Base-by-base conservation (phyloP, 2,797 vertebrate genomes). In the Karalla daura region DNA sequence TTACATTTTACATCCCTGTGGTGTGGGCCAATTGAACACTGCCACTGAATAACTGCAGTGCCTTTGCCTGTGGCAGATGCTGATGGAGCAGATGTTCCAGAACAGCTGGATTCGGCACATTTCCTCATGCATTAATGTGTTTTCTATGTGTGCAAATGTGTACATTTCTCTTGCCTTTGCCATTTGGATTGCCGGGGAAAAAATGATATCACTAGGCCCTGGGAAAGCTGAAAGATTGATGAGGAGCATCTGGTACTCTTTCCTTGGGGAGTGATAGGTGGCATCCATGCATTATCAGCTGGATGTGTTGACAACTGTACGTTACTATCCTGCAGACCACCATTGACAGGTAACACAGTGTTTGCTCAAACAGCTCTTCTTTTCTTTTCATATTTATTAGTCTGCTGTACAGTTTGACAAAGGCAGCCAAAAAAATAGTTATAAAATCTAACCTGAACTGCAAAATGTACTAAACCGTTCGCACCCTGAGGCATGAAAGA, bases 241-340 rank as follows among this genome's bases (percentile, higher is more conserved):
- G 36, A n/a, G 24, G 40, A 77, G 56, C 78, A 81, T 89, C 72
- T 83, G 70, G 21, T 78, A 58, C 75, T 67, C 43, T 68, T 55
- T 71, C 66, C 27, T 69, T 70, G 27, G 63, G 69, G 69, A 36
- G 44, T 70, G 56, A 76, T 63, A 35, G 41, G 63, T 64, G 40
- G 25, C 69, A 66, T 66, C 58, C 51, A 76, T 63, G 53, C 63
- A 65, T 75, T 79, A 74, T 86, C 58, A 74, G 61, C 63, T 69
- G 28, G 58, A 71, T 78, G 61, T 75, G 64, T 68, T 40, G 41
- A 61, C 33, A 53, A 36, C 28, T 52, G 59, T 43, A 56, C 35
- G 33, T 35, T 41, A 35, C 43, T 36, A 17, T 66, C 61, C 56
- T 69, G 14, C 63, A 61, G 44, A 52, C 56, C 25, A 65, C 59